Evolutionary conservation across 1,140 invertebrate species (phyloP), one percentile per base, ranked within the genome.

Genomic region (Paralvinella palmiformis): DNA sequence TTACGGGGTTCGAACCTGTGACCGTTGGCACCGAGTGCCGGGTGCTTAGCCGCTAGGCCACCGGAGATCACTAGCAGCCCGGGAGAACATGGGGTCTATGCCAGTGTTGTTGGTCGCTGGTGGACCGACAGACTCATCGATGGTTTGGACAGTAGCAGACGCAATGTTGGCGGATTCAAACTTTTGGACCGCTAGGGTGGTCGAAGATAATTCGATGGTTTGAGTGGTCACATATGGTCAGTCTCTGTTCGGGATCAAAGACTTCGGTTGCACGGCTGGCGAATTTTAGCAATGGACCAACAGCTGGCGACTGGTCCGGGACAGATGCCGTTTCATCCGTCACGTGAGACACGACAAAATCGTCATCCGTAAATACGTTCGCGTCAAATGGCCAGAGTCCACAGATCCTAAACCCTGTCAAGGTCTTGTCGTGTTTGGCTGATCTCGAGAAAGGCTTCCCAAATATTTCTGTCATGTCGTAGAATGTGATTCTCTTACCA

Each of bases 401-500:
- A 48, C 15, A 24, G 45, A 5, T 48, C 3, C n/a, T 24, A 48
- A 48, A 10, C 2, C 44, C 44, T 10, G n/a, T n/a, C 2, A 10
- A n/a, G n/a, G 44, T 24, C 27, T 48, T 48, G 44, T 48, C 44
- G 44, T n/a, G 44, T 48, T n/a, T 67, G 29, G 50, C 66, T 35
- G 70, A 13, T 32, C 13, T 60, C 3, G 56, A 56, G 50, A 31
- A 63, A 15, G 61, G 24, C 41, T 20, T 57, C 17, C 45, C 24
- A 31, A 48, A 4, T n/a, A 48, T 48, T 48, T 15, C 45, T 15
- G 45, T 24, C 45, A 48, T 48, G 45, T 48, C 15, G 45, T 48
- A 48, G 4, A 48, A 15, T n/a, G 45, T 48, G 4, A 48, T 15
- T 17, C 5, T 6, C 17, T 22, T 4, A 24, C 45, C 17, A 36